Percentiles rank a stretch among this genome's conserved stretches.
Evolutionary conservation across 2,888 invertebrate species (phyloP).

Genomic region (Ectemnius lituratus): DNA sequence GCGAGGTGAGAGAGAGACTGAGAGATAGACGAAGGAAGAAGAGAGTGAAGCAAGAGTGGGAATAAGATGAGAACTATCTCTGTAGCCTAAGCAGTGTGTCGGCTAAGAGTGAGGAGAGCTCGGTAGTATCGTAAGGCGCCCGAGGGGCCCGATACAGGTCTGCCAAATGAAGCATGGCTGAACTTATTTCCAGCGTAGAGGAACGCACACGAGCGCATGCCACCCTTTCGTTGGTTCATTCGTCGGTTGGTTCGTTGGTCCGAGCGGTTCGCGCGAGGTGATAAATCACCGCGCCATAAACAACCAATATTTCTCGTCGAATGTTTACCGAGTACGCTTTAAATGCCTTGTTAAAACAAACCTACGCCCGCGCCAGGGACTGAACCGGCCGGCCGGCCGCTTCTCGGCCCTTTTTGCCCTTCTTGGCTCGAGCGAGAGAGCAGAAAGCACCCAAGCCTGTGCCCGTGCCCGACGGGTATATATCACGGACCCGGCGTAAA

Average conservation of each 20-base stretch:
- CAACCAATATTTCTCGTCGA: slow-evolving; percentile 77
- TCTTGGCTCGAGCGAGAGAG: slow-evolving; percentile 26
- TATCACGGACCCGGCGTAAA: slow-evolving; percentile 61
- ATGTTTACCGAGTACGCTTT: slow-evolving; percentile 78
- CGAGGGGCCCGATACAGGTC: slow-evolving; percentile 27
- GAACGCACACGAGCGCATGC: slow-evolving; percentile 45
- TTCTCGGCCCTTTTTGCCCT: slow-evolving; percentile 58
- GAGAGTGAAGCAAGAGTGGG: not conserved
- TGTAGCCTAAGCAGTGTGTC: too few species aligned
- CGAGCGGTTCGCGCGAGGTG: slow-evolving; percentile 69
- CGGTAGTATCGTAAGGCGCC: slow-evolving; percentile 29
- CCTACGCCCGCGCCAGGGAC: slow-evolving; percentile 72
- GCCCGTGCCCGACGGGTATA: slow-evolving; percentile 56
- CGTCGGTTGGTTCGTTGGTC: slow-evolving; percentile 49
- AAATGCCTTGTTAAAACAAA: slow-evolving; percentile 78
- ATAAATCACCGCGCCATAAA: slow-evolving; percentile 77
- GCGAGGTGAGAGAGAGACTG: too few species aligned
- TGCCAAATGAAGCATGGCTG: slow-evolving; percentile 63
- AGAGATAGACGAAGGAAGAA: not conserved
- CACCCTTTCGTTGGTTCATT: slow-evolving; percentile 41
- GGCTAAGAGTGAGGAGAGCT: slow-evolving; percentile 12
- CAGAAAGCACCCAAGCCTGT: too few species aligned
- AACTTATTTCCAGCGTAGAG: slow-evolving; percentile 64
- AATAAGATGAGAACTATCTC: not conserved
- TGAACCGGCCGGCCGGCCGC: slow-evolving; percentile 40